A percentile compares a stretch with the other conserved stretches of the same genome.
phyloP scores from a whole-genome alignment of 2,888 invertebrate genomes.

The Caenorhabditis sp. region DNA sequence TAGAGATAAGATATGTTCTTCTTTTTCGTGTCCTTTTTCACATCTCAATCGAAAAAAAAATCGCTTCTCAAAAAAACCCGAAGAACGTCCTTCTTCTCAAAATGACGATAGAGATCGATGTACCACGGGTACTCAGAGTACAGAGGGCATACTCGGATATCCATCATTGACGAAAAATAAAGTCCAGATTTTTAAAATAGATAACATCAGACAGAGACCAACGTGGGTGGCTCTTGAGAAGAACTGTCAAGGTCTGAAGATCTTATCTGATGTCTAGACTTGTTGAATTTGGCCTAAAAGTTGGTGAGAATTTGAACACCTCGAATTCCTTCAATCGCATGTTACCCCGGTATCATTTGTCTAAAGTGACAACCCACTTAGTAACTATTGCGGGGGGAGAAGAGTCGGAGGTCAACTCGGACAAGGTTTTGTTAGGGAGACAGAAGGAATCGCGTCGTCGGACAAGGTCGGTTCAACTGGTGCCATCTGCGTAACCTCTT shows the following conservation, averaged over 20 bases:
- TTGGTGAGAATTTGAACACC: background rate
- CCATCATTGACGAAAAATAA: background rate
- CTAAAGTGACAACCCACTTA: constrained; percentile 2
- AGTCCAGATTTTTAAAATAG: constrained; percentile 31
- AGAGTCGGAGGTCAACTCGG: constrained; percentile 45
- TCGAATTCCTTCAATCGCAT: background rate
- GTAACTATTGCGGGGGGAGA: constrained; percentile 20
- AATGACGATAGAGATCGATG: constrained; percentile 13
- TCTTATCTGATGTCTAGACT: no score
- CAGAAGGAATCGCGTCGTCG: constrained; percentile 22
- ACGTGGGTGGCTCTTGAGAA: constrained; percentile 8
- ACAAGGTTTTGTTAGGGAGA: constrained; percentile 28
- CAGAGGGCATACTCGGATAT: constrained; percentile 16
- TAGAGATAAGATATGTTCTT: constrained; percentile 3
- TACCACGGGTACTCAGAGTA: constrained; percentile 44
- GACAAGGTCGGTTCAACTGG: constrained; percentile 69
- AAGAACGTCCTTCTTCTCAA: constrained; percentile 3
- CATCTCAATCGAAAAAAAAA: constrained; percentile 6
- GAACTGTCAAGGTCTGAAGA: no score
- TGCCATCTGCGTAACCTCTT: constrained; percentile 59
- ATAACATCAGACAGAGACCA: constrained; percentile 2
- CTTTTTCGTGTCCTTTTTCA: background rate
- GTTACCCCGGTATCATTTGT: constrained; percentile 19
- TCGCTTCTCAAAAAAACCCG: background rate
- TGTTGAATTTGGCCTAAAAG: background rate